Conservation (phyloP, 2,113 vertebrate species). For the Pachycephala philippinensis region DNA sequence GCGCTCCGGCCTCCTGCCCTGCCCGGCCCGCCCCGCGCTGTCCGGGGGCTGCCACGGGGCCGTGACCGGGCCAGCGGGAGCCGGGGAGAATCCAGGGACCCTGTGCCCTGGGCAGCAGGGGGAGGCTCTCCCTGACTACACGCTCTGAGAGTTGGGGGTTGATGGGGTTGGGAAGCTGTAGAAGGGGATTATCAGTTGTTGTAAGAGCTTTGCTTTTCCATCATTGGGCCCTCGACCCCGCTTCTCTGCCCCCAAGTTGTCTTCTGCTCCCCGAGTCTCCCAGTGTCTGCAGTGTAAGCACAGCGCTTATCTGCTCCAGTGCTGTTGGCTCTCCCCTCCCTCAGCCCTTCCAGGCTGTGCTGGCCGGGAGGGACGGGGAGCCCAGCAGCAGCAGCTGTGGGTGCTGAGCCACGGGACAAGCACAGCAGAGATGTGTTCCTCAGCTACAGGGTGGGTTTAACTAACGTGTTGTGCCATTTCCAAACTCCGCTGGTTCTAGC, state of each 20-base stretch:
- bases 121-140: accelerated
- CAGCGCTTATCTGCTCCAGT: neutral
- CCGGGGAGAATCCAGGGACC: neutral
- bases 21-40: too few relatives aligned
- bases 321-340: neutral
- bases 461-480: accelerated
- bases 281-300: neutral
- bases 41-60: neutral
- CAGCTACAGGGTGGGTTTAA: accelerated
- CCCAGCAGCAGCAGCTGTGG: neutral
- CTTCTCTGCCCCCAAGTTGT: neutral
- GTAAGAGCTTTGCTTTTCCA: too few relatives aligned
- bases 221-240: accelerated
- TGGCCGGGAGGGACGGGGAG: neutral
- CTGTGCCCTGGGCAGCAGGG: too few relatives aligned
- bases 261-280: too few relatives aligned
- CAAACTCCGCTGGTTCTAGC: neutral
- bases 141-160: neutral
- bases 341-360: neutral
- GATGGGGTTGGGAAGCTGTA: neutral
- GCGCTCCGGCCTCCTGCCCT: neutral
- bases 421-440: neutral
- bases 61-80: neutral
- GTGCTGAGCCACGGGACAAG: neutral
- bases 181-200: neutral